Conservation (phyloP, 2,113 vertebrate species). For the Malaclemys terrapin region DNA sequence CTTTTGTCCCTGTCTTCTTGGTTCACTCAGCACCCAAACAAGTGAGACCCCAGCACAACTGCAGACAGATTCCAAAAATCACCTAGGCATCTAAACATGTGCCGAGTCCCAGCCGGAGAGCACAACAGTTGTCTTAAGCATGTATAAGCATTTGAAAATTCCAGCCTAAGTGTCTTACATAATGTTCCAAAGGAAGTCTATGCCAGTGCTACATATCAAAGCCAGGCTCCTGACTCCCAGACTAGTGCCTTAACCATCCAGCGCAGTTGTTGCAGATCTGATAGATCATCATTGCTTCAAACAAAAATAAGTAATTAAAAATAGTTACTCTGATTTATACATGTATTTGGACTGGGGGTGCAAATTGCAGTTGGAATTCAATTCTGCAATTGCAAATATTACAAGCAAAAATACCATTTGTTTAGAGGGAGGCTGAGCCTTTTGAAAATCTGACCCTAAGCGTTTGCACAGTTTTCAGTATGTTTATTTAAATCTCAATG, state of each 20-base stretch:
- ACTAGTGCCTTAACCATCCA: neutral
- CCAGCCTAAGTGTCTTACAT: neutral
- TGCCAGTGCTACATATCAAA: neutral
- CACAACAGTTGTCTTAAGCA: neutral
- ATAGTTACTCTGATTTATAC: neutral
- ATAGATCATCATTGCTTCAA: neutral
- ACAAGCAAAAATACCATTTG: neutral
- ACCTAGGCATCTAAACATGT: neutral
- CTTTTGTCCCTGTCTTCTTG: neutral
- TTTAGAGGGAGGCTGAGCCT: neutral
- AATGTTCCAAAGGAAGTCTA: neutral
- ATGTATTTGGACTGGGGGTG: neutral
- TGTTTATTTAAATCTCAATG: neutral
- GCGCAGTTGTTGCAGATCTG: neutral
- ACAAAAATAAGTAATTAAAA: neutral
- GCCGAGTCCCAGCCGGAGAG: neutral
- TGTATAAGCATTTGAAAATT: neutral
- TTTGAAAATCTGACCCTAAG: neutral
- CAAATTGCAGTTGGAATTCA: neutral
- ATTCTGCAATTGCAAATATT: neutral
- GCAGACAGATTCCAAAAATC: neutral
- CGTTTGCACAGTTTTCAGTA: neutral
- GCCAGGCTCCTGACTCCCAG: neutral
- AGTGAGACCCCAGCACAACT: neutral
- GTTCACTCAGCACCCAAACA: neutral